Base-by-base conservation (phyloP, 2,888 invertebrate genomes). In the Dryobota labecula region DNA sequence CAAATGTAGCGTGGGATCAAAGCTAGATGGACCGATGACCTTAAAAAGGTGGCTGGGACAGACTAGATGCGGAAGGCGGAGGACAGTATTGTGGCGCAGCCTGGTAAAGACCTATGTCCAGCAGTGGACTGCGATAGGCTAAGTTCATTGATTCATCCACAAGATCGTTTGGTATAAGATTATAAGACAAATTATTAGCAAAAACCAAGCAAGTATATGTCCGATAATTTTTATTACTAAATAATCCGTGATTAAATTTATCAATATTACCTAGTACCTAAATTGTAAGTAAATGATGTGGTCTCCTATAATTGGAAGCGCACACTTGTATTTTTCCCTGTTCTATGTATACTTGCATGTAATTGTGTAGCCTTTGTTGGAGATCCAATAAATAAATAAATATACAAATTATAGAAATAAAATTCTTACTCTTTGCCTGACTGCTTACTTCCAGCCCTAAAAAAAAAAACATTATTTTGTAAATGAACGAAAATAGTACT, bases 381-480 rank as follows among this genome's bases (percentile, higher is more conserved):
- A n/a, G n/a, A n/a, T n/a, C n/a, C n/a, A n/a, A n/a, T n/a, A n/a
- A n/a, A n/a, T n/a, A n/a, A n/a, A n/a, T n/a, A n/a, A n/a, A n/a
- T n/a, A n/a, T n/a, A n/a, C n/a, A 33, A 56, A n/a, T 30, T 27
- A 51, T 51, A 51, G 53, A 27, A 11, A 11, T 20, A 20, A 33
- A n/a, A 33, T 33, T 20, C 54, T 56, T 56, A 56, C 54, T 20
- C n/a, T 56, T 56, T n/a, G n/a, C n/a, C n/a, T n/a, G n/a, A n/a
- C n/a, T n/a, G n/a, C n/a, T n/a, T n/a, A n/a, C n/a, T n/a, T n/a
- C n/a, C n/a, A n/a, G 9, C 6, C 24, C 57, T 57, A 57, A 57
- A 57, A 57, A 24, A 38, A 38, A 36, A 8, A 5, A 24, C 6
- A 49, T 15, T 15, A 18, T 11, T 18, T 57, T 6, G 36, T 57